Evolutionary conservation across 2,797 vertebrate genomes (phyloP).

Genomic region (Meda fulgida): DNA sequence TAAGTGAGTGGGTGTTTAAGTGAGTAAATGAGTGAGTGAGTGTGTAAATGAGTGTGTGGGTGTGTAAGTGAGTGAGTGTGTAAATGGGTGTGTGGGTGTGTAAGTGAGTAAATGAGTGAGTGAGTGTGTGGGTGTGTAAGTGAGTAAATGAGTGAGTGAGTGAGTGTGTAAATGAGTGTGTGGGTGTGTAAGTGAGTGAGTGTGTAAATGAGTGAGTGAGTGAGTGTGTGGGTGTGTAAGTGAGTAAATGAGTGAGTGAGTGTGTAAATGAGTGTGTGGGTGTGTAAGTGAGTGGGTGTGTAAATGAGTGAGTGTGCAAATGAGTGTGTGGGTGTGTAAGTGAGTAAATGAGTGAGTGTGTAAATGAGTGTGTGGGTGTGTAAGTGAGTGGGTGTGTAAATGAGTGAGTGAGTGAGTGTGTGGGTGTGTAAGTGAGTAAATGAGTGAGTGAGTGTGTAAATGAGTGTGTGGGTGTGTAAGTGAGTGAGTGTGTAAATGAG

Average conservation of each 20-base stretch:
- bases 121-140: not conserved
- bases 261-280: not conserved
- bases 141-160: not conserved
- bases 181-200: not conserved
- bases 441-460: not conserved
- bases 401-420: no score
- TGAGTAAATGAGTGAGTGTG: not conserved
- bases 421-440: no score
- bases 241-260: not conserved
- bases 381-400: not conserved
- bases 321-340: not conserved
- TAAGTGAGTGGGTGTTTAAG: conserved; percentile 5
- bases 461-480: not conserved
- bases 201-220: not conserved
- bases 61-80: not conserved
- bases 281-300: not conserved
- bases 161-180: not conserved
- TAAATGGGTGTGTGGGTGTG: not conserved
- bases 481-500: not conserved
- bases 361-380: no score
- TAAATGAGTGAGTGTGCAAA: not conserved
- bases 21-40: not conserved
- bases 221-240: not conserved
- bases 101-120: not conserved
- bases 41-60: conserved; percentile 6